phyloP scores from a whole-genome alignment of 2,888 invertebrate genomes.

The Phortica okadai region DNA sequence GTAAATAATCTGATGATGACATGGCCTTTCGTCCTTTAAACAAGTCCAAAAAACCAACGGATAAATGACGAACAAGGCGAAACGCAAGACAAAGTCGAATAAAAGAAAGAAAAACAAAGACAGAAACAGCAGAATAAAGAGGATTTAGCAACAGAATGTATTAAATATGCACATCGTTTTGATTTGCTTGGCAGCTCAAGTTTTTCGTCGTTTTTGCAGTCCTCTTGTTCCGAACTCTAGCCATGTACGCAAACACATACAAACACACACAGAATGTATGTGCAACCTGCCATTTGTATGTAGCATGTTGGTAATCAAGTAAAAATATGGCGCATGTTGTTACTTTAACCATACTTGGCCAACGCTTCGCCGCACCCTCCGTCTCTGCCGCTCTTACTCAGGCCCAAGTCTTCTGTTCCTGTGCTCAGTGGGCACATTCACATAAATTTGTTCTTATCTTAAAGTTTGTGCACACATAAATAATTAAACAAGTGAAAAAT shows the following conservation, averaged over 20 bases:
- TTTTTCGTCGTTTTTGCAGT: slow-evolving; percentile 42
- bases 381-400: background rate
- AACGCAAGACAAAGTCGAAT: too few species aligned
- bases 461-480: slow-evolving; percentile 69
- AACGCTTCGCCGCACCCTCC: background rate
- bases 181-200: slow-evolving; percentile 55
- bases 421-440: background rate
- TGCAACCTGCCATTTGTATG: background rate
- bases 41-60: slow-evolving; percentile 14
- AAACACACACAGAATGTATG: background rate
- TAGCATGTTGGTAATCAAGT: background rate
- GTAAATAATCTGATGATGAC: slow-evolving; percentile 12
- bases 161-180: slow-evolving; percentile 63
- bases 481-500: slow-evolving; percentile 65
- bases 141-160: slow-evolving; percentile 31
- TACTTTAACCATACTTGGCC: background rate
- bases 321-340: background rate
- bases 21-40: slow-evolving; percentile 30
- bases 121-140: background rate
- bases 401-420: background rate
- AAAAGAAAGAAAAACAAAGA: slow-evolving; percentile 1
- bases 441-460: slow-evolving; percentile 40
- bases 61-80: too few species aligned
- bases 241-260: background rate
- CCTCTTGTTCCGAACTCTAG: slow-evolving; percentile 44